Conservation (phyloP, 1,140 invertebrate species). For the Semibalanus balanoides region DNA sequence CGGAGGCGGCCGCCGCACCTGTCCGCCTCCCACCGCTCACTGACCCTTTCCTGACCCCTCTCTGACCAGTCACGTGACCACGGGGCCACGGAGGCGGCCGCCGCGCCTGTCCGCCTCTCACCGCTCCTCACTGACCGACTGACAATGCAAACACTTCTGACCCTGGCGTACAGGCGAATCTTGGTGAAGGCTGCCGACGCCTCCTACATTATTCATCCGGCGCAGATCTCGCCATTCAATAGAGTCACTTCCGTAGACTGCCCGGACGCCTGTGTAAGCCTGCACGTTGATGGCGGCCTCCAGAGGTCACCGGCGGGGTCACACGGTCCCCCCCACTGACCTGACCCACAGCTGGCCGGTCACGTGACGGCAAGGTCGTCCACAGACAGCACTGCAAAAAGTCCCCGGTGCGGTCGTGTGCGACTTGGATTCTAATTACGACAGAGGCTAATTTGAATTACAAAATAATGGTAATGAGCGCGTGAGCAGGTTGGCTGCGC, state of each 20-base stretch:
- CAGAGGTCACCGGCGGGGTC: neutral
- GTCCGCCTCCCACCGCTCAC: no score
- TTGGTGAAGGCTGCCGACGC: neutral
- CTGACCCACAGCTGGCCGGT: neutral
- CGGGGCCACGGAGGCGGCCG: no score
- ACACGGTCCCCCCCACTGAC: neutral
- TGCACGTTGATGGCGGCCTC: neutral
- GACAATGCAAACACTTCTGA: no score
- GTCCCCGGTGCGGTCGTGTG: neutral
- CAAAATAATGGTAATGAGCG: conserved; percentile 2
- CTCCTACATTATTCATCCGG: neutral
- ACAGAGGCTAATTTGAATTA: neutral
- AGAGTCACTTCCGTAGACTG: neutral
- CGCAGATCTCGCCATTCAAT: neutral
- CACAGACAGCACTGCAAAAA: neutral
- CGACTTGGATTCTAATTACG: neutral
- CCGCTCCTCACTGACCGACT: no score
- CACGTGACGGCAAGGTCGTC: neutral
- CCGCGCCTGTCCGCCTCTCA: no score
- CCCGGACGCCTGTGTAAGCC: neutral
- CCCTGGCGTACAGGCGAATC: neutral
- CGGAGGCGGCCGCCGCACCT: no score
- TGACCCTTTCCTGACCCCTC: no score
- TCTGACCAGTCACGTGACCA: no score
- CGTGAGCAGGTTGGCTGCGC: neutral